A percentile compares a stretch with the other conserved stretches of the same genome.
Conservation (phyloP, 2,888 invertebrate genomes). For the Amphipyra berbera region DNA sequence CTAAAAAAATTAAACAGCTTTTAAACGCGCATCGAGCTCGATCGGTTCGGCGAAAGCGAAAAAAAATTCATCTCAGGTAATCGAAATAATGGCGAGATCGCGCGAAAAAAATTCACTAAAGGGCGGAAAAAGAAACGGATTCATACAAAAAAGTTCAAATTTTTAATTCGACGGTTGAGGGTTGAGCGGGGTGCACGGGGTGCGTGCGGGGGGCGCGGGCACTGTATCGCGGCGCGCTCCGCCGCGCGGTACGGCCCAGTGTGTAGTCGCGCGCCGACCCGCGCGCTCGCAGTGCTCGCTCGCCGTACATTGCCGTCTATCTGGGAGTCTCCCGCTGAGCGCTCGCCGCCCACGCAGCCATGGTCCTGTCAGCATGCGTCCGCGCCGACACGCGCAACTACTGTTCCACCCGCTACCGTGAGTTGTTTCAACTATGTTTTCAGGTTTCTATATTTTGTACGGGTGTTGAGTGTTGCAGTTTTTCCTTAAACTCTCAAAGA, state of each 20-base stretch:
- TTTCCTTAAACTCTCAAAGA: neutral
- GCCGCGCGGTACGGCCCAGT: slow-evolving; percentile 9
- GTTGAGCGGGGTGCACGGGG: slow-evolving; percentile 58
- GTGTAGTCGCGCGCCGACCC: slow-evolving; percentile 24
- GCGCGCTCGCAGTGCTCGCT: slow-evolving; percentile 10
- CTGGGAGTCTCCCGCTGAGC: neutral
- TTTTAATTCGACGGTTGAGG: slow-evolving; percentile 82
- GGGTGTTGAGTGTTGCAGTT: slow-evolving; percentile 1
- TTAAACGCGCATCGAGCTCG: slow-evolving; percentile 84
- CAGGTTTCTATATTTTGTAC: neutral
- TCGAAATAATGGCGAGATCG: slow-evolving; percentile 86
- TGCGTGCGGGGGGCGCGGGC: slow-evolving; percentile 33
- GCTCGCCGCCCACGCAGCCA: slow-evolving; percentile 49
- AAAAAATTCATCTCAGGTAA: slow-evolving; percentile 89
- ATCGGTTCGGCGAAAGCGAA: slow-evolving; percentile 77
- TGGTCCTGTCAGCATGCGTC: slow-evolving; percentile 85
- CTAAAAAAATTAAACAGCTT: slow-evolving; percentile 88
- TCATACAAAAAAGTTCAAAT: slow-evolving; percentile 85
- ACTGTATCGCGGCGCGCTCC: slow-evolving; percentile 24
- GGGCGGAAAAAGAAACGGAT: slow-evolving; percentile 90
- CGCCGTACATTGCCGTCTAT: neutral
- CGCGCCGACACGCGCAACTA: slow-evolving; percentile 79
- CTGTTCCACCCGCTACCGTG: slow-evolving; percentile 81
- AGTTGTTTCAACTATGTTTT: slow-evolving; percentile 63
- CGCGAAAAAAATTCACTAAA: slow-evolving; percentile 89